These are phyloP conservation scores for Magallana gigas DNA, from an alignment of 1,140 invertebrate species.

Conservation along the genomic window DNA sequence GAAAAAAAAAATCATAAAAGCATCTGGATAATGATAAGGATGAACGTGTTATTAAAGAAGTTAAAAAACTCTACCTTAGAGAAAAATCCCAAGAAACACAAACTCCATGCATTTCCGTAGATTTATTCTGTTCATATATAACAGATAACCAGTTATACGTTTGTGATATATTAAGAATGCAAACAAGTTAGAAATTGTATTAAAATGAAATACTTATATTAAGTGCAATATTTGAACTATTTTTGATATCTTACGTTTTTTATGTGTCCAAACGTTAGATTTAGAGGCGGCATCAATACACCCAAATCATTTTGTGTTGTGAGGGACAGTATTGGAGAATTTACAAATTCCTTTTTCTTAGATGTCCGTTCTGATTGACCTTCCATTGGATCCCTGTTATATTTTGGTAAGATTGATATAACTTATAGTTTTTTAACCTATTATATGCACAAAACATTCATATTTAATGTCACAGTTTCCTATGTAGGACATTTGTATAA, in stretches of 20 bases:
- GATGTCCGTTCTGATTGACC: too few species aligned
- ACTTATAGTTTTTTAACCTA: too few species aligned
- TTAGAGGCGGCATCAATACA: not conserved
- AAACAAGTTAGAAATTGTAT: too few species aligned
- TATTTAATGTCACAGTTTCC: too few species aligned
- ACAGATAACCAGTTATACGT: not conserved
- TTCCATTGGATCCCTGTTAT: too few species aligned
- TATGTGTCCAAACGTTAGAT: not conserved
- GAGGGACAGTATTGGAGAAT: not conserved
- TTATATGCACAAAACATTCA: too few species aligned
- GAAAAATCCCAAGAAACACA: not conserved
- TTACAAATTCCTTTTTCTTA: not conserved
- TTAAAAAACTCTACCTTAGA: not conserved
- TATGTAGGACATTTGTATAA: too few species aligned
- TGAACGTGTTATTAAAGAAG: not conserved
- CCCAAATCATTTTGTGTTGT: not conserved
- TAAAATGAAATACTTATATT: too few species aligned
- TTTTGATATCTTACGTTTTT: not conserved
- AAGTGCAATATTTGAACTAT: not conserved
- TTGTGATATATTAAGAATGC: not conserved
- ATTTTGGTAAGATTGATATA: too few species aligned
- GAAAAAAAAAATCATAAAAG: not conserved
- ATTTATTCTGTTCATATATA: not conserved
- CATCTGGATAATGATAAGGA: not conserved
- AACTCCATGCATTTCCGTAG: not conserved